phyloP scores from a whole-genome alignment of 2,113 vertebrate genomes.

The Lasiurus borealis region DNA sequence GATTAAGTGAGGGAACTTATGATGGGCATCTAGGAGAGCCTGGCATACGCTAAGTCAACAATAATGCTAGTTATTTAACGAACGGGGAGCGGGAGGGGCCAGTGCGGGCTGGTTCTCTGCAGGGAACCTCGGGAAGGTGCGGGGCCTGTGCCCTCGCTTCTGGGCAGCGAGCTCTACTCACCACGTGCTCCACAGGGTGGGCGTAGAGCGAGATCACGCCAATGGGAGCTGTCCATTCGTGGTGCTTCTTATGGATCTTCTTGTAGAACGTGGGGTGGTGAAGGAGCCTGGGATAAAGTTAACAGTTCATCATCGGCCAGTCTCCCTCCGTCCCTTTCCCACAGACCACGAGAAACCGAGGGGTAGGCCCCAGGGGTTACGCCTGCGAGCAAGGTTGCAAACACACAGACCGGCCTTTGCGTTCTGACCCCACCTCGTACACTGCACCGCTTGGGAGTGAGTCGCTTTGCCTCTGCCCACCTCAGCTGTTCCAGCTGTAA shows the following conservation, averaged over 20 bases:
- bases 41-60: not conserved
- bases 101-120: not conserved
- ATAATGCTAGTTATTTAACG: not conserved
- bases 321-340: too few species aligned
- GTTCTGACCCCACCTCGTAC: not conserved
- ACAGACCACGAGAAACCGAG: not conserved
- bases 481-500: not conserved
- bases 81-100: not conserved
- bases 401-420: not conserved
- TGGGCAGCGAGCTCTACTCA: conserved; percentile 80
- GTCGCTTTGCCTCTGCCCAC: not conserved
- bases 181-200: conserved; percentile 94
- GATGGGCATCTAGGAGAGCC: not conserved
- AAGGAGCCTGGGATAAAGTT: conserved; percentile 87
- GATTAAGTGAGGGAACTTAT: not conserved
- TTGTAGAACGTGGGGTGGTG: conserved; percentile 94
- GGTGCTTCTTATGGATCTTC: conserved; percentile 95
- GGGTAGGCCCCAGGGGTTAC: not conserved
- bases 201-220: conserved; percentile 92
- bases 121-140: not conserved
- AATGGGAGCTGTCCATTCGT: conserved; percentile 97
- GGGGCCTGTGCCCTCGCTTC: not conserved
- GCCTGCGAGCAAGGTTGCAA: not conserved
- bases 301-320: not conserved
- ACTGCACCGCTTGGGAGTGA: not conserved